Evolutionary conservation across 1,140 invertebrate species (phyloP), one percentile per base, ranked within the genome.

Genomic region (Doryteuthis pealeii): DNA sequence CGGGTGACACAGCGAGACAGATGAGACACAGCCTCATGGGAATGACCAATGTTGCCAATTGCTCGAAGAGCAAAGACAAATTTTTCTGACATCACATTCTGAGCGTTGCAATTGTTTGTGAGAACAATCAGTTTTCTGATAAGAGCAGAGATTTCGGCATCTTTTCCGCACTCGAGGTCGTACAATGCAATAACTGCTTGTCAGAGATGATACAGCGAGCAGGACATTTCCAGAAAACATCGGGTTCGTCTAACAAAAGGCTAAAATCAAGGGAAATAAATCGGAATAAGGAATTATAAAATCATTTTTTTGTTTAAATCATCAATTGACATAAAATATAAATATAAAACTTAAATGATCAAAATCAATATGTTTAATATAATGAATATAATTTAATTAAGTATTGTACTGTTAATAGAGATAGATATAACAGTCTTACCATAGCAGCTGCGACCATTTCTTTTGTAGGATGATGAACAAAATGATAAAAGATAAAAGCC

Each of bases 41-140:
- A 86, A 72, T 91, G 91, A 6, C 95, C 95, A 78, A 95, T 93
- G 83, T 97, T 98, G 28, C 94, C 95, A 30, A 97, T 86, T 3
- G 95, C 93, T 89, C 96, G 96, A 18, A 97, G 88, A 18, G 93
- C 90, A 80, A 95, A 90, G 72, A 97, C 31, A n/a, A 26, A 30
- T 68, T 30, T 68, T 62, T 40, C 35, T 40, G 35, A 10, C 35
- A 40, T 40, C 35, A n/a, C 18, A 28, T 62, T 62, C 22, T 22
- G 26, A n/a, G 10, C 22, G 54, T 62, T 28, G 26, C 54, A 62
- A 28, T 62, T 22, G 54, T 28, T 5, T 22, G 26, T 62, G 22
- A 62, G 18, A n/a, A 6, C 10, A 12, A 62, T 28, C 54, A 62
- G 26, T 28, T 62, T 62, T 62, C 54, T 28, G 5, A 62, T 28